A percentile compares a stretch with the other conserved stretches of the same genome.
Conservation (phyloP, 2,888 invertebrate species). For the Sinotaia quadrata region DNA sequence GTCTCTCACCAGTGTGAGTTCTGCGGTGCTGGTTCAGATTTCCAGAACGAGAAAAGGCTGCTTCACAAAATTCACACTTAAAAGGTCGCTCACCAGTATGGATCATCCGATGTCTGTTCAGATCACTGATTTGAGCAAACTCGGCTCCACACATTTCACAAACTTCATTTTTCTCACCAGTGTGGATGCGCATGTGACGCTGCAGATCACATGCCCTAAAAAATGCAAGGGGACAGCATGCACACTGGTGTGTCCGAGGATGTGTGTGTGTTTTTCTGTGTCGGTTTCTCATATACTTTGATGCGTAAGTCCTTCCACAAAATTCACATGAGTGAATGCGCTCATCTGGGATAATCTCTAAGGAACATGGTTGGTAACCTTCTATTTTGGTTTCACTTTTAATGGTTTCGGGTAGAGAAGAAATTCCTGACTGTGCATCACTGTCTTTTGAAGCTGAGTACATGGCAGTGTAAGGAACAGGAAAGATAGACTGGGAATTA, state of each 20-base stretch:
- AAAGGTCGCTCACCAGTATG: constrained; percentile 35
- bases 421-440: no score
- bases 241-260: not conserved
- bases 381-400: no score
- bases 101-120: constrained; percentile 28
- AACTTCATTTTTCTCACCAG: not conserved
- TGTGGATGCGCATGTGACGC: constrained; percentile 2
- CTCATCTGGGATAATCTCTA: no score
- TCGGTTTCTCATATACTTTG: not conserved
- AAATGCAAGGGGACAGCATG: not conserved
- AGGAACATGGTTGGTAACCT: no score
- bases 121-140: constrained; percentile 26
- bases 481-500: not conserved
- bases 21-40: constrained; percentile 29
- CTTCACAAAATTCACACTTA: constrained; percentile 30
- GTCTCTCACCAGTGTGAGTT: constrained; percentile 34
- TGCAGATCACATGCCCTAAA: not conserved
- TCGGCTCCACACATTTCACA: constrained; percentile 23
- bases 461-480: not conserved
- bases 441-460: no score
- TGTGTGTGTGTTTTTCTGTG: not conserved
- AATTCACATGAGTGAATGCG: not conserved
- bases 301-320: not conserved
- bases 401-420: no score
- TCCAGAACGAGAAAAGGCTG: constrained; percentile 28